Conservation (phyloP, 1,140 invertebrate genomes). For the Drosophila bipectinata region DNA sequence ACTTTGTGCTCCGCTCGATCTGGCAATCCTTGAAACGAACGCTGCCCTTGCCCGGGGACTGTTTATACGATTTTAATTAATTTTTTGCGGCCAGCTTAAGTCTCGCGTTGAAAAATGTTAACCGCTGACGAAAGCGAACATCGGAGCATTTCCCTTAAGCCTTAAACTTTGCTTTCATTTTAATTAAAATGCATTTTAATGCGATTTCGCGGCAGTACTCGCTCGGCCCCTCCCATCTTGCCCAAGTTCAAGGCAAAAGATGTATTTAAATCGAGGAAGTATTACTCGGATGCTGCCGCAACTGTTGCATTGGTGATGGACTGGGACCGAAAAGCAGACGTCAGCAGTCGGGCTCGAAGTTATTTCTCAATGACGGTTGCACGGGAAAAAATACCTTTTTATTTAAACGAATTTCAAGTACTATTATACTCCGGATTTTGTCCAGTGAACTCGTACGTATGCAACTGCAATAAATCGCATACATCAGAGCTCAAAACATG, state of each 20-base stretch:
- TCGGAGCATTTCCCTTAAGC: slow-evolving; percentile 37
- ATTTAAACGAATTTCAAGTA: background rate
- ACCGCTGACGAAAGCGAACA: slow-evolving; percentile 12
- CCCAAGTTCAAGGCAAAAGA: slow-evolving; percentile 26
- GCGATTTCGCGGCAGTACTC: slow-evolving; percentile 40
- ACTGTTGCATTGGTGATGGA: slow-evolving; percentile 25
- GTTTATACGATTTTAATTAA: slow-evolving; percentile 77
- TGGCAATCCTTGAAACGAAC: background rate
- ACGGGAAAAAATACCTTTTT: background rate
- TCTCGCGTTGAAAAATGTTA: slow-evolving; percentile 10
- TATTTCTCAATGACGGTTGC: background rate
- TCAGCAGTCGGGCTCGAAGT: slow-evolving; percentile 10
- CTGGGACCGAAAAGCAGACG: background rate
- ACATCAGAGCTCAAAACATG: slow-evolving; percentile 56
- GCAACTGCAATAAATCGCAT: slow-evolving; percentile 64
- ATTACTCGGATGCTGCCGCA: slow-evolving; percentile 4
- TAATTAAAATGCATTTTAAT: slow-evolving; percentile 79
- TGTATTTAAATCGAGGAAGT: slow-evolving; percentile 11
- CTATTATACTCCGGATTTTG: background rate
- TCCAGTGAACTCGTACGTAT: background rate
- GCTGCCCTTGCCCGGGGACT: slow-evolving; percentile 9
- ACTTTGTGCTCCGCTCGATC: slow-evolving; percentile 3
- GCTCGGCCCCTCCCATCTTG: background rate
- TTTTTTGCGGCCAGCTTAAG: slow-evolving; percentile 71
- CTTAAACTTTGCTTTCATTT: slow-evolving; percentile 73